Percentiles rank a stretch among this genome's conserved stretches.
phyloP scores from a whole-genome alignment of 37 sponge, comb jelly and placozoan genomes.

The Beroe ovata region DNA sequence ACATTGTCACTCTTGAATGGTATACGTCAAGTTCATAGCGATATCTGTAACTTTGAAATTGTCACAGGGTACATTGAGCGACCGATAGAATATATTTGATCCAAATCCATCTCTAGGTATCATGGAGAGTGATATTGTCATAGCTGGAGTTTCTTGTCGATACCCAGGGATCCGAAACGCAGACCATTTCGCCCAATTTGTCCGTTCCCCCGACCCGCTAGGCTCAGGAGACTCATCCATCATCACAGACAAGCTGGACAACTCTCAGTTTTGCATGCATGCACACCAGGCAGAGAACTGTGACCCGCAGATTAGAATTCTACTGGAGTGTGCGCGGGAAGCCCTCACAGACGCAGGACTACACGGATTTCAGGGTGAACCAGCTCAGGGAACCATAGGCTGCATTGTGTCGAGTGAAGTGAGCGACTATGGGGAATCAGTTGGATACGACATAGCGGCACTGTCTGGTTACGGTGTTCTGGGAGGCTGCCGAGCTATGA shows the following conservation, averaged over 20 bases:
- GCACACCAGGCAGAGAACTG: conserved; percentile 57
- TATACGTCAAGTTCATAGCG: too few relatives aligned
- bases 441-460: conserved; percentile 37
- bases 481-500: conserved; percentile 57
- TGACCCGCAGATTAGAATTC: conserved; percentile 52
- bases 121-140: conserved; percentile 42
- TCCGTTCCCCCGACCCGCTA: background rate
- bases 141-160: conserved; percentile 46
- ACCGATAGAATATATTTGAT: too few relatives aligned
- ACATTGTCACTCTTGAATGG: too few relatives aligned
- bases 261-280: conserved; percentile 44
- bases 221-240: background rate
- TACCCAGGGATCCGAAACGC: background rate
- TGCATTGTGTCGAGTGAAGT: conserved; percentile 57
- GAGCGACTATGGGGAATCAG: conserved; percentile 52
- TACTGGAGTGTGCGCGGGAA: conserved; percentile 39
- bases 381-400: background rate
- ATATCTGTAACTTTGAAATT: too few relatives aligned
- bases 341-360: conserved; percentile 38
- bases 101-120: too few relatives aligned
- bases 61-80: too few relatives aligned
- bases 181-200: conserved; percentile 26
- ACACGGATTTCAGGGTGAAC: background rate
- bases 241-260: conserved; percentile 7
- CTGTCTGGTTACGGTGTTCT: conserved; percentile 60